Conservation (phyloP, 2,113 vertebrate genomes). For the Seriola aureovittata region DNA sequence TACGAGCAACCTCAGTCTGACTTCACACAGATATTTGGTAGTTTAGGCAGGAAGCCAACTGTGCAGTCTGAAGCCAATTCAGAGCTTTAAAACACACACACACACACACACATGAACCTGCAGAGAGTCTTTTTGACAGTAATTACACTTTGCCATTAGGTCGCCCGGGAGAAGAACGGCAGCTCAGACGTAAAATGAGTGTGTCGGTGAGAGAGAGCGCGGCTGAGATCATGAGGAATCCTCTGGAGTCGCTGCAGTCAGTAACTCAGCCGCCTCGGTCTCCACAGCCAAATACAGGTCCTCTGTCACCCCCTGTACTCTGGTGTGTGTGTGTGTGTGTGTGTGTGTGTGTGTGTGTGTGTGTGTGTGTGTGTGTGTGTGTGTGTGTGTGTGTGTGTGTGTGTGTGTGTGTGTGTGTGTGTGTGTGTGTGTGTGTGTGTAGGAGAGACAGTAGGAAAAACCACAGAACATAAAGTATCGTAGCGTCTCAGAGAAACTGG, state of each 20-base stretch:
- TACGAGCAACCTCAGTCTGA: conserved; percentile 26
- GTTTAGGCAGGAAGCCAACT: conserved; percentile 18
- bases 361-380: not conserved
- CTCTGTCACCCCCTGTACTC: conserved; percentile 32
- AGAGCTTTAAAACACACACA: conserved; percentile 1
- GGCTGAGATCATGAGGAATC: conserved; percentile 35
- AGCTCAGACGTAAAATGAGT: conserved; percentile 36
- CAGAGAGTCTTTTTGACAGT: conserved; percentile 48
- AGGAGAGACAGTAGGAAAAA: not conserved
- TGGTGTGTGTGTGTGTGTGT: conserved; percentile 6
- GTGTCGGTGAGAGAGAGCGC: conserved; percentile 15
- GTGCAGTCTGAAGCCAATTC: conserved; percentile 11
- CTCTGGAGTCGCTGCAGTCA: conserved; percentile 44
- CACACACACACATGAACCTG: conserved; percentile 26
- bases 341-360: not conserved
- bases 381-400: not conserved
- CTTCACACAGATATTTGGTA: conserved; percentile 2
- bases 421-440: not conserved
- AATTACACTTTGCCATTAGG: conserved; percentile 50
- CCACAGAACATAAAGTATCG: not conserved
- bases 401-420: conserved; percentile 11
- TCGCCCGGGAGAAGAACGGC: conserved; percentile 27
- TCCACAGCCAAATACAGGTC: conserved; percentile 28
- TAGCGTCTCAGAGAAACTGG: not conserved
- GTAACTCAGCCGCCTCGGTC: conserved; percentile 28